These are phyloP conservation scores for Bombylius major DNA, from an alignment of 2,888 invertebrate species.

Conservation along the genomic window DNA sequence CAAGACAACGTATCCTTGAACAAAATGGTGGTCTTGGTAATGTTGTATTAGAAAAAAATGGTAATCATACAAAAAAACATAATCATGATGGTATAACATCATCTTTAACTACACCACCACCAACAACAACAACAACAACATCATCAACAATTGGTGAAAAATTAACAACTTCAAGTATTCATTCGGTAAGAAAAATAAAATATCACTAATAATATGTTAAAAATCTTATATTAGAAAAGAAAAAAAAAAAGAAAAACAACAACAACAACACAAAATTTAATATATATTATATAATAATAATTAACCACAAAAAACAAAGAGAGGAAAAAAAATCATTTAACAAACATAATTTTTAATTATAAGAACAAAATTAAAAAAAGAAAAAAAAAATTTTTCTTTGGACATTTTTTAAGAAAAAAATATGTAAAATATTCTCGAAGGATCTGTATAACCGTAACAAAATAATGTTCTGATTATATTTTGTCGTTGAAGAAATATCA, in stretches of 20 bases:
- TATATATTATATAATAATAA: no score
- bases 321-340: no score
- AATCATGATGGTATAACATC: conserved; percentile 9
- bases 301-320: no score
- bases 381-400: no score
- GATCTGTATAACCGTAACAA: no score
- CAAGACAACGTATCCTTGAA: conserved; percentile 69
- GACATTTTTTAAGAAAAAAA: no score
- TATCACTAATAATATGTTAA: no score
- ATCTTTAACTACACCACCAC: conserved; percentile 12
- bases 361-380: no score
- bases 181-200: conserved; percentile 7
- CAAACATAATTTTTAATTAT: no score
- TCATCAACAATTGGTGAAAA: conserved; percentile 13
- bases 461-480: no score
- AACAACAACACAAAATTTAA: background rate
- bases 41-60: conserved; percentile 18
- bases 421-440: no score
- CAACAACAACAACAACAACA: conserved; percentile 13
- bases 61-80: conserved; percentile 16
- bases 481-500: no score
- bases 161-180: background rate
- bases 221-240: background rate
- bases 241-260: background rate
- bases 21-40: conserved; percentile 33